A percentile compares a stretch with the other conserved stretches of the same genome.
Evolutionary conservation across 2,113 vertebrate species (phyloP).

Genomic region (Agapornis roseicollis): DNA sequence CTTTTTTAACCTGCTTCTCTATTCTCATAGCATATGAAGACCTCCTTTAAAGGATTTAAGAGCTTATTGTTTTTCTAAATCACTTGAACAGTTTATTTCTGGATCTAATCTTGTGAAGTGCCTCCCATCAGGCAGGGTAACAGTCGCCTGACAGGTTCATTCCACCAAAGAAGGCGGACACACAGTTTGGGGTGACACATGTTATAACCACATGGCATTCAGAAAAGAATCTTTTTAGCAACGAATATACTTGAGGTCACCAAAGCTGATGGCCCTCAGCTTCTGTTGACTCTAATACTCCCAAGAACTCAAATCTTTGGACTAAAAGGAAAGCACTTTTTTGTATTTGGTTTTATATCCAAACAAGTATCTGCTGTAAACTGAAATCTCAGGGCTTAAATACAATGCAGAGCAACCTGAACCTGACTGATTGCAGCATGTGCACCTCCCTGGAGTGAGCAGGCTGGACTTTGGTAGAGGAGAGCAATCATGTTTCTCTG

Average conservation of each 20-base stretch:
- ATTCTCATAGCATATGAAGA: not conserved
- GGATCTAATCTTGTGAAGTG: not conserved
- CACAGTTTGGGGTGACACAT: not conserved
- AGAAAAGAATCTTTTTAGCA: not conserved
- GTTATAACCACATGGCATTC: not conserved
- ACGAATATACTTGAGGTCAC: not conserved
- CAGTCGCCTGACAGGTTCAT: not conserved
- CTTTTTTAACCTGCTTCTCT: not conserved
- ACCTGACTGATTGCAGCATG: not conserved
- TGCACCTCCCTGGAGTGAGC: not conserved
- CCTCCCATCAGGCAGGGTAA: not conserved
- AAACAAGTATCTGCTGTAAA: not conserved
- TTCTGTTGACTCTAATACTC: not conserved
- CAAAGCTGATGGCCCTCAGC: not conserved
- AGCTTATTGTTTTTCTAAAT: not conserved
- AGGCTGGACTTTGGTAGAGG: not conserved
- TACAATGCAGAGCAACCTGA: not conserved
- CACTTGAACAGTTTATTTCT: not conserved
- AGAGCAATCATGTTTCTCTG: not conserved
- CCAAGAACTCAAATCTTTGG: not conserved
- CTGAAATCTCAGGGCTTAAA: not conserved
- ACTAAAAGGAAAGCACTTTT: not conserved
- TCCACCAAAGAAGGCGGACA: not conserved
- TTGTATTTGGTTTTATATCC: not conserved
- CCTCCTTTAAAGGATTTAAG: not conserved